Evolutionary conservation across 2,888 invertebrate genomes (phyloP), one percentile per base, ranked within the genome.

Genomic region (Torymus auratus): DNA sequence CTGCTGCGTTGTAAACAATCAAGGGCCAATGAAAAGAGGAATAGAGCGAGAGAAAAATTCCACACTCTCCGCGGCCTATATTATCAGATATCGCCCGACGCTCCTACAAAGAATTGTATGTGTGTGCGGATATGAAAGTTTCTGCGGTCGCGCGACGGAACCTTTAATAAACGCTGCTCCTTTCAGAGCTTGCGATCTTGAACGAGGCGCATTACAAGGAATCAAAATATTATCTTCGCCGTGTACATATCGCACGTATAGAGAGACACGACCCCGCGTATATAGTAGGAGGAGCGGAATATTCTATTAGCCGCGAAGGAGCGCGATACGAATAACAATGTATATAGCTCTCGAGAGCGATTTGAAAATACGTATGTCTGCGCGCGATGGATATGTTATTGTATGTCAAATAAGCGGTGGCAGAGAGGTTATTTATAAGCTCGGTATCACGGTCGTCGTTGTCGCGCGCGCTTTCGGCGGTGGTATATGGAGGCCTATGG

Each of bases 221-320:
- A 60, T 68, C 50, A 41, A 76, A 76, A 69, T 76, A 69, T 69
- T 68, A 68, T 68, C 61, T 67, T 13, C n/a, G 15, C 13, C 20
- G 53, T 20, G 65, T 74, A 41, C 75, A 75, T 71, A 55, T 65
- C 65, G 7, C 15, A n/a, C 7, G 7, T 28, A 28, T 28, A 28
- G 28, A 28, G 3, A 28, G 28, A 28, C 28, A 28, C 28, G 28
- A 28, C 7, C 7, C 28, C 28, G 28, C 28, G 7, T 2, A 20
- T 20, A 28, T 7, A 28, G 28, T 7, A 28, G 28, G 5, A 28
- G 28, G 28, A 28, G 28, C 58, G 53, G 52, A 80, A 80, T 80
- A 75, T 70, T 74, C 60, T 80, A 75, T 71, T 65, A 71, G 70
- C 7, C 15, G 20, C 28, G 1, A 28, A 28, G 4, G 61, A 5